A percentile compares a stretch with the other conserved stretches of the same genome.
Conservation (phyloP, 2,797 vertebrate species). For the Gymnoscopelus microlampas region DNA sequence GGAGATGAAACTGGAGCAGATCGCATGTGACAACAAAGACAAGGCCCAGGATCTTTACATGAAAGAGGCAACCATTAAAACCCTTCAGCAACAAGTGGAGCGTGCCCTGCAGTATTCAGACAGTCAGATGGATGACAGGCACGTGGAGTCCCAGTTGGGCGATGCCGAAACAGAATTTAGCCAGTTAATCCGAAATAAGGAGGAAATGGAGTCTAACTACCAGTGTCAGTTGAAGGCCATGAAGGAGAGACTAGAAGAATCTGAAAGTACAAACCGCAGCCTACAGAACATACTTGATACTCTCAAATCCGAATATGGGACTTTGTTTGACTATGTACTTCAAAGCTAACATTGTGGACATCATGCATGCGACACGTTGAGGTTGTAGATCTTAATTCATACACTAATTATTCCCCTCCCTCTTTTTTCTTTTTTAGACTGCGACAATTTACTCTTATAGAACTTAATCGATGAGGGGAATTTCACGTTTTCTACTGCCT, state of each 20-base stretch:
- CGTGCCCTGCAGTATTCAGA: constrained; percentile 85
- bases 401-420: too few relatives aligned
- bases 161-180: constrained; percentile 84
- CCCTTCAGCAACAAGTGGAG: constrained; percentile 86
- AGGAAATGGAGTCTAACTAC: constrained; percentile 87
- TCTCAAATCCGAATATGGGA: constrained; percentile 91
- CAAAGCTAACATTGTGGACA: constrained; percentile 62
- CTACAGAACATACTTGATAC: constrained; percentile 94
- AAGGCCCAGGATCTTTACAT: constrained; percentile 84
- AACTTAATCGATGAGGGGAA: too few relatives aligned
- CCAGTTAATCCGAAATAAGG: constrained; percentile 85
- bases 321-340: constrained; percentile 86
- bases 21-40: constrained; percentile 82
- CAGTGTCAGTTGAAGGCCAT: constrained; percentile 89
- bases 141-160: constrained; percentile 91
- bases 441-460: too few relatives aligned
- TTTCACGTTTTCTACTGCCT: too few relatives aligned
- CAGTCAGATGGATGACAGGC: constrained; percentile 87
- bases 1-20: constrained; percentile 88
- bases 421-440: too few relatives aligned
- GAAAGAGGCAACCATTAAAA: constrained; percentile 83
- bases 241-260: constrained; percentile 90
- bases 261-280: constrained; percentile 91
- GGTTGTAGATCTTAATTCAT: too few relatives aligned
- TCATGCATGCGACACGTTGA: too few relatives aligned